These are phyloP conservation scores for Acanthosepion lycidas DNA, from an alignment of 2,888 invertebrate genomes.

Conservation along the genomic window DNA sequence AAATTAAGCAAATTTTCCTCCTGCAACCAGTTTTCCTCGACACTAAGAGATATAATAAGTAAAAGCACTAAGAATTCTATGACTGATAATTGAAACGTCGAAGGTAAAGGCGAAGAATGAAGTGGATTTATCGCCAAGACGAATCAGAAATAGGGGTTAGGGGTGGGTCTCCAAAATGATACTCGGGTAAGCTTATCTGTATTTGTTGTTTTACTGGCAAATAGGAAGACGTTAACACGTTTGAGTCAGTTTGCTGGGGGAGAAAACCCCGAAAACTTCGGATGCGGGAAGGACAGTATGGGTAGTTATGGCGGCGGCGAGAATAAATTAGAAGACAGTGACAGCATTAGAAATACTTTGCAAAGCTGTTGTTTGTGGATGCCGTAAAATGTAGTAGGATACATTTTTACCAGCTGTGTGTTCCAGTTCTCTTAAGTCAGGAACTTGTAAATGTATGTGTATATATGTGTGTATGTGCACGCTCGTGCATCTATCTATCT, in stretches of 20 bases:
- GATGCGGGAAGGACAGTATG: background rate
- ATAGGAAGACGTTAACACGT: background rate
- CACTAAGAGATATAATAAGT: background rate
- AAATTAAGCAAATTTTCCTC: no score
- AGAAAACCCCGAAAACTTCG: background rate
- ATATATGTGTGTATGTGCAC: background rate
- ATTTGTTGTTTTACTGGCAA: slow-evolving; percentile 11
- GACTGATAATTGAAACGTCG: background rate
- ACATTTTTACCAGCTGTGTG: background rate
- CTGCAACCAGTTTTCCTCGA: background rate
- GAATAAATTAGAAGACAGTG: background rate
- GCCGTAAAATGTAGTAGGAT: background rate
- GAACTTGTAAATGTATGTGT: background rate
- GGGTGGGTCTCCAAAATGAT: background rate
- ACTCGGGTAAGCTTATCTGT: background rate
- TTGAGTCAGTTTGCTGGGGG: background rate
- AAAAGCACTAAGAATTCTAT: background rate
- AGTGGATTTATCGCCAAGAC: background rate
- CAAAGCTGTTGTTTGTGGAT: background rate
- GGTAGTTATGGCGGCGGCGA: background rate
- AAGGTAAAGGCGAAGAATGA: background rate
- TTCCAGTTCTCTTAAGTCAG: background rate
- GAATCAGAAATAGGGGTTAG: background rate
- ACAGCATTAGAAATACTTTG: slow-evolving; percentile 1
- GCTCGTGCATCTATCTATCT: background rate